A percentile compares a stretch with the other conserved stretches of the same genome.
Evolutionary conservation across 2,888 invertebrate genomes (phyloP).

Genomic region (Amblyteles armatorius): DNA sequence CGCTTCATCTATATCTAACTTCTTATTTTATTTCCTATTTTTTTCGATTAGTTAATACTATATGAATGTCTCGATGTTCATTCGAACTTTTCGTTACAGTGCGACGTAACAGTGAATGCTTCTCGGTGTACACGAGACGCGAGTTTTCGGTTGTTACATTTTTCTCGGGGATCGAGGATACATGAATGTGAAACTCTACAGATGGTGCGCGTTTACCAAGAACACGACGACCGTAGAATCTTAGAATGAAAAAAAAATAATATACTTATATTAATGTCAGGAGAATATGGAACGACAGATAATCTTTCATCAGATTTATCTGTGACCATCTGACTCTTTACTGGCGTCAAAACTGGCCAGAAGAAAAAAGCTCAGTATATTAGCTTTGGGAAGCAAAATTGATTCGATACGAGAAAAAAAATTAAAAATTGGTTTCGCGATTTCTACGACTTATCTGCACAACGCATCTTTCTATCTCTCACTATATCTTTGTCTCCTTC

Average conservation of each 20-base stretch:
- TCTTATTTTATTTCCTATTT: background rate
- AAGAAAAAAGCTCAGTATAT: conserved; percentile 1
- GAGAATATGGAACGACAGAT: conserved; percentile 1
- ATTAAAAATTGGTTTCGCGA: conserved; percentile 14
- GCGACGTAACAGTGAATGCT: conserved; percentile 59
- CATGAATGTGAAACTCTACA: conserved; percentile 21
- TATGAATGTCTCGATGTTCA: conserved; percentile 41
- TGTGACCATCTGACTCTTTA: conserved; percentile 37
- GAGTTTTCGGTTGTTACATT: conserved; percentile 12
- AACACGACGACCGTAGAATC: conserved; percentile 66
- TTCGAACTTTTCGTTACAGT: conserved; percentile 45
- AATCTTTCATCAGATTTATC: conserved; percentile 35
- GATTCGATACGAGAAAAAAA: background rate
- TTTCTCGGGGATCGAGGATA: conserved; percentile 18
- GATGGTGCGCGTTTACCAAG: conserved; percentile 70
- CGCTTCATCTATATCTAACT: conserved; percentile 13
- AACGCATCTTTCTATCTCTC: conserved; percentile 25
- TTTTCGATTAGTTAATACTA: conserved; percentile 41
- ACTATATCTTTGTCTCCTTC: conserved; percentile 16
- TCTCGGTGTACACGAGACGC: conserved; percentile 48
- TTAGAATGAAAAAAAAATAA: conserved; percentile 24
- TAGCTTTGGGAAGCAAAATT: conserved; percentile 40
- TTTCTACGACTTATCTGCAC: conserved; percentile 34
- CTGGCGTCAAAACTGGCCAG: conserved; percentile 34
- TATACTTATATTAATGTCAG: conserved; percentile 14